Base-by-base conservation (phyloP, 1,140 invertebrate genomes). In the Lasaia peninsularis region DNA sequence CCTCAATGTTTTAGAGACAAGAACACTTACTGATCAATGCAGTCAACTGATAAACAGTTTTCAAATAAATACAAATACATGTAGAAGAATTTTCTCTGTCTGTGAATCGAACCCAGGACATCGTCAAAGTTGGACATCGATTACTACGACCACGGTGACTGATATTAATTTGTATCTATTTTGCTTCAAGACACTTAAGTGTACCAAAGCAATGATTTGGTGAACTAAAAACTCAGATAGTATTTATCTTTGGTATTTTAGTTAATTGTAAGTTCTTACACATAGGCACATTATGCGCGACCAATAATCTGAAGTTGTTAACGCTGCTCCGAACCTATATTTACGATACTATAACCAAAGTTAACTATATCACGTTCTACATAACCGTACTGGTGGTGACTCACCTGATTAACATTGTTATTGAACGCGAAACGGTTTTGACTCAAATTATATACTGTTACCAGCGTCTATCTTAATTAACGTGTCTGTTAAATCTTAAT, bases 371-470 rank as follows among this genome's bases (percentile, higher is more conserved):
- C 71, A 75, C 68, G 72, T 77, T 71, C 71, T 73, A 28, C 24
- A 65, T 73, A 70, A 71, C 65, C 63, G 58, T 68, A 59, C 56
- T 56, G 57, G 49, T 51, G 61, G 69, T 82, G 80, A 80, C 69
- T 82, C 78, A 80, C 71, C 57, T 56, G 61, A 62, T 69, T 72
- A 80, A 81, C 78, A 66, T 78, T 81, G 72, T 79, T 77, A 81
- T 80, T 75, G 72, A 63, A 74, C 71, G 76, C 71, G 66, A 80
- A 81, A 86, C 79, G 79, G 76, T 83, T 83, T 86, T 77, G 78
- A 85, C 75, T 67, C 76, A 85, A 84, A 85, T 86, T 87, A 85
- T 80, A 86, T 71, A 70, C 71, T 84, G 71, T 73, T 79, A 78
- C 65, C 62, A 74, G 58, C 72, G 69, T 78, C 72, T 67, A 80